Conservation (phyloP, 2,797 vertebrate genomes). For the Amblyopsis hoosieri region DNA sequence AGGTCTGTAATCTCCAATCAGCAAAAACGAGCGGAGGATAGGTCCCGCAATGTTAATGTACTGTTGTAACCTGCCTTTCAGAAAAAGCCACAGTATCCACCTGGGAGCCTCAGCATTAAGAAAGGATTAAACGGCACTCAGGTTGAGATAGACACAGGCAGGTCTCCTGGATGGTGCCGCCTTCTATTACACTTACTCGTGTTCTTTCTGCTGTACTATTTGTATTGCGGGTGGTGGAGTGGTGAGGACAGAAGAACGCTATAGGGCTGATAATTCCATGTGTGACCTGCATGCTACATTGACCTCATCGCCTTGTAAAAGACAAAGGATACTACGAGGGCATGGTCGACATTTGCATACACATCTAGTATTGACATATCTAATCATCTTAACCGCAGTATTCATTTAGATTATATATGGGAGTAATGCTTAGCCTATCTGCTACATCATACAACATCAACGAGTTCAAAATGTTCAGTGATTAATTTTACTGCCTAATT, state of each 20-base stretch:
- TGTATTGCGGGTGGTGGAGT: constrained; percentile 29
- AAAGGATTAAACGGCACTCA: constrained; percentile 78
- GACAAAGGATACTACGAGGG: no score
- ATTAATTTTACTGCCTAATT: no score
- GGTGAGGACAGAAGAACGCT: neutral
- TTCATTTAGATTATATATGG: no score
- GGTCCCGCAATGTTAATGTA: constrained; percentile 61
- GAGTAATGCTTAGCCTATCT: no score
- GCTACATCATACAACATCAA: no score
- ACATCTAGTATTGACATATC: no score
- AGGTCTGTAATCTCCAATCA: constrained; percentile 78
- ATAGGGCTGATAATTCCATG: no score
- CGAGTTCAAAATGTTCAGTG: no score
- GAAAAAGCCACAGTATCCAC: constrained; percentile 62
- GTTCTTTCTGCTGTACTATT: constrained; percentile 15
- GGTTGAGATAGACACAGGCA: constrained; percentile 63
- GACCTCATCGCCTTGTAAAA: no score
- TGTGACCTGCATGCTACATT: no score
- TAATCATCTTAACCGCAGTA: no score
- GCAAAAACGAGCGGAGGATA: constrained; percentile 70
- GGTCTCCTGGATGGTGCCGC: constrained; percentile 55
- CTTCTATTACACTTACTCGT: constrained; percentile 39
- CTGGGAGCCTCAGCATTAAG: constrained; percentile 70
- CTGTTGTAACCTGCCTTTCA: constrained; percentile 71
- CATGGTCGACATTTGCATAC: no score